Percentiles rank a stretch among this genome's conserved stretches.
Evolutionary conservation across 1,140 invertebrate genomes (phyloP).

Genomic region (Papilio polyxenes): DNA sequence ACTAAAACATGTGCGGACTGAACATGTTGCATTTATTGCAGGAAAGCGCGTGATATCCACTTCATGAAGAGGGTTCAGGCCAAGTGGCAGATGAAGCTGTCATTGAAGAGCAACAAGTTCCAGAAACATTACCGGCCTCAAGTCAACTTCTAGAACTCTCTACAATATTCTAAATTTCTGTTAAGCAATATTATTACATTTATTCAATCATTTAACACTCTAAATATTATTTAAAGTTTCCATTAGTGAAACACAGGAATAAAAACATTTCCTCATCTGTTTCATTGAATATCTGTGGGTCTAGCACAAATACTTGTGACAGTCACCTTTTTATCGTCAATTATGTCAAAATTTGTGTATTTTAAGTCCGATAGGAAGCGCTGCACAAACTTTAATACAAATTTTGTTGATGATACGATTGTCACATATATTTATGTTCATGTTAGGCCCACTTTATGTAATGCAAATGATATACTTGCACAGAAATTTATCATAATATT

Average conservation of each 20-base stretch:
- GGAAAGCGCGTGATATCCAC: conserved; percentile 91
- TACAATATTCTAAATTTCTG: not conserved
- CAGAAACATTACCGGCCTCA: conserved; percentile 91
- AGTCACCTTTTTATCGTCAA: too few relatives aligned
- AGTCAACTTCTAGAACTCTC: conserved; percentile 85
- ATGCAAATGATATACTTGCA: not conserved
- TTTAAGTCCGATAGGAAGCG: too few relatives aligned
- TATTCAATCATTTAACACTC: not conserved
- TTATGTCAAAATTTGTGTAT: too few relatives aligned
- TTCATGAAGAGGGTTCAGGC: conserved; percentile 91
- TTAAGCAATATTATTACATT: not conserved
- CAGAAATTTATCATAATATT: not conserved
- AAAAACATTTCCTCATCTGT: too few relatives aligned
- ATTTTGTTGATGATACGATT: too few relatives aligned
- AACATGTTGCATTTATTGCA: conserved; percentile 58
- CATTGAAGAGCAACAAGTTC: conserved; percentile 92
- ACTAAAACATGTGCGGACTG: too few relatives aligned
- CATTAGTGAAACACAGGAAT: too few relatives aligned
- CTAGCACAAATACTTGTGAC: not conserved
- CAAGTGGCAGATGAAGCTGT: conserved; percentile 88
- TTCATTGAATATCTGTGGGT: too few relatives aligned
- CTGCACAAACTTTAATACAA: too few relatives aligned
- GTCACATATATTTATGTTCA: too few relatives aligned
- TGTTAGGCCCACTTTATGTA: too few relatives aligned
- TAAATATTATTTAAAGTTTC: too few relatives aligned